These are phyloP conservation scores for Drosophila baimaii DNA, from an alignment of 1,140 invertebrate species.

Conservation along the genomic window DNA sequence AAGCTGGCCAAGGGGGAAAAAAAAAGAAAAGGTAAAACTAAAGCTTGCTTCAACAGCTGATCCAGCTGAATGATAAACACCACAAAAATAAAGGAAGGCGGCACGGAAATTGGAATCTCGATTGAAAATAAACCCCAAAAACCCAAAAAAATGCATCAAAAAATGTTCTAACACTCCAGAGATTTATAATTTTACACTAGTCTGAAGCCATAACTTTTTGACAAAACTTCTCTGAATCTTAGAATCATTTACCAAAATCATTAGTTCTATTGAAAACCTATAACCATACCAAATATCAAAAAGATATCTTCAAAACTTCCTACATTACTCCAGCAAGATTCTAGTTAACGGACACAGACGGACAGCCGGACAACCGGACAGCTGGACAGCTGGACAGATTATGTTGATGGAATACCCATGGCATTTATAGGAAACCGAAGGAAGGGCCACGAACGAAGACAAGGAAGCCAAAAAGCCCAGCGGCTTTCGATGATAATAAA, in stretches of 20 bases:
- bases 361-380: slow-evolving; percentile 11
- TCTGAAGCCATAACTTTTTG: not conserved
- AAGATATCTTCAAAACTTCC: not conserved
- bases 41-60: slow-evolving; percentile 35
- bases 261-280: not conserved
- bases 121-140: not conserved
- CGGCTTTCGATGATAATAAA: slow-evolving; percentile 62
- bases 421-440: not conserved
- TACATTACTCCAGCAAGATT: not conserved
- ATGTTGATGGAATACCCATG: slow-evolving; percentile 14
- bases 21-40: slow-evolving; percentile 11
- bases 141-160: not conserved
- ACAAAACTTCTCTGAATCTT: not conserved
- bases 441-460: slow-evolving; percentile 7
- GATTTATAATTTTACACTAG: not conserved
- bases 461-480: slow-evolving; percentile 57
- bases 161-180: not conserved
- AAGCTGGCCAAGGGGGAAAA: not conserved
- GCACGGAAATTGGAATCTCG: slow-evolving; percentile 9
- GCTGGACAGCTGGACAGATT: slow-evolving; percentile 6
- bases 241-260: not conserved
- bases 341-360: slow-evolving; percentile 16
- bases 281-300: not conserved
- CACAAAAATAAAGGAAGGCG: not conserved
- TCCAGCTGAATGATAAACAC: slow-evolving; percentile 23